A percentile compares a stretch with the other conserved stretches of the same genome.
These are phyloP conservation scores for Trichoplusia ni DNA, from an alignment of 1,140 invertebrate species.

Conservation along the genomic window DNA sequence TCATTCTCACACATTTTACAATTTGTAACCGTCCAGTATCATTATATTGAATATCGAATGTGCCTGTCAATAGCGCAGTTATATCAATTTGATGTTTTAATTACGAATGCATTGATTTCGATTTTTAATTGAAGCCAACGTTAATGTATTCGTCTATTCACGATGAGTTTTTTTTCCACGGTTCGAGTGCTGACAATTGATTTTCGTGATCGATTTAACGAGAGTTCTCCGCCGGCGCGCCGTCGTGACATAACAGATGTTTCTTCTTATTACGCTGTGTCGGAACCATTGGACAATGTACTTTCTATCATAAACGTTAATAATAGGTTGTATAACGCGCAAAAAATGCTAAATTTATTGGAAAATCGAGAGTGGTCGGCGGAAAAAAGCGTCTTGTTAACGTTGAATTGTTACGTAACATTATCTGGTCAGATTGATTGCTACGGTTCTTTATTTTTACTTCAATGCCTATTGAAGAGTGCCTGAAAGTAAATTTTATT, in stretches of 20 bases:
- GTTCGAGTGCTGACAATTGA: constrained; percentile 7
- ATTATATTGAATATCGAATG: too few species aligned
- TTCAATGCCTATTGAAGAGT: too few species aligned
- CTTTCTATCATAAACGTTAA: constrained; percentile 36
- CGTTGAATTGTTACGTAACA: background rate
- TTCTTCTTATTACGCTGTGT: constrained; percentile 30
- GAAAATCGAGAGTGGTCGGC: constrained; percentile 16
- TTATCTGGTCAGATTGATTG: background rate
- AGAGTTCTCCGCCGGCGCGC: constrained; percentile 1
- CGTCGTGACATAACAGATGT: constrained; percentile 25
- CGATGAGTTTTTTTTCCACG: background rate
- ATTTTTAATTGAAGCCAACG: too few species aligned
- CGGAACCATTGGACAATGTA: constrained; percentile 16
- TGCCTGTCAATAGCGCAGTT: too few species aligned
- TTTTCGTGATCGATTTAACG: constrained; percentile 15
- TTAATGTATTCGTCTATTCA: too few species aligned
- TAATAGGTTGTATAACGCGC: constrained; percentile 33
- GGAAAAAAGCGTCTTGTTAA: constrained; percentile 2
- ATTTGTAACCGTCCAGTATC: too few species aligned
- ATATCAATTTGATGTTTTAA: too few species aligned
- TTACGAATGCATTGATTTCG: too few species aligned
- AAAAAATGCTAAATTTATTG: constrained; percentile 10
- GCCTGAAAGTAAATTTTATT: too few species aligned
- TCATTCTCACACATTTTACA: too few species aligned
- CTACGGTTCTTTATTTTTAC: too few species aligned